Base-by-base conservation (phyloP, 2,888 invertebrate species). In the Lasioglossum zephyrum region DNA sequence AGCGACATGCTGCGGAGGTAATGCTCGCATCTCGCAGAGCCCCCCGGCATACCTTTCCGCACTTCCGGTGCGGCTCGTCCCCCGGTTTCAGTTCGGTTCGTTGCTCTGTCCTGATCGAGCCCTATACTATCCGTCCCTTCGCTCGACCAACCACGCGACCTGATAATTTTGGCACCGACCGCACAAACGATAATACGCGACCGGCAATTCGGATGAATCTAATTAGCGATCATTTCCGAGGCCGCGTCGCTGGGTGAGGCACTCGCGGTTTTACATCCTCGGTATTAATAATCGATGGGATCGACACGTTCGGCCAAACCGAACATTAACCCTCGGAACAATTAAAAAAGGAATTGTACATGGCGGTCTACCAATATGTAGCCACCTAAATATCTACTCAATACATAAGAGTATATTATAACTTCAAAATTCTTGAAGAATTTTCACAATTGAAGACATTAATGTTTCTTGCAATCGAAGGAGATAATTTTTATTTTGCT, bases 1-100 rank as follows among this genome's bases (percentile, higher is more conserved):
- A 73, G 85, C 92, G 90, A 94, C 93, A 93, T 92, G 93, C 90
- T 86, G 88, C 91, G 87, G 88, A 92, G 91, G 90, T 88, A 92
- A 86, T 83, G 82, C 84, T 83, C 85, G 84, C 79, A 69, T 78
- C 84, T 82, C 77, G 77, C 81, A 74, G 81, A 80, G 79, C 73
- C 74, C 74, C 76, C 79, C 69, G 57, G 81, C 84, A 26, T 80
- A 77, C 84, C 85, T 86, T 89, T 89, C 81, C 86, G 78, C 91
- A 74, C 80, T 78, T 83, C 77, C 88, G 69, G 75, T 77, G 57
- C 66, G 13, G 69, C 36, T 39, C 69, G 39, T 11, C 36, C 31
- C 63, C 22, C 69, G 69, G 69, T 69, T 69, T 70, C 63, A 66
- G 66, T 78, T 81, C 73, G 73, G 81, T 85, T 83, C 80, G 36